Conservation (phyloP, 2,888 invertebrate species). For the Lasioglossum leucozonium region DNA sequence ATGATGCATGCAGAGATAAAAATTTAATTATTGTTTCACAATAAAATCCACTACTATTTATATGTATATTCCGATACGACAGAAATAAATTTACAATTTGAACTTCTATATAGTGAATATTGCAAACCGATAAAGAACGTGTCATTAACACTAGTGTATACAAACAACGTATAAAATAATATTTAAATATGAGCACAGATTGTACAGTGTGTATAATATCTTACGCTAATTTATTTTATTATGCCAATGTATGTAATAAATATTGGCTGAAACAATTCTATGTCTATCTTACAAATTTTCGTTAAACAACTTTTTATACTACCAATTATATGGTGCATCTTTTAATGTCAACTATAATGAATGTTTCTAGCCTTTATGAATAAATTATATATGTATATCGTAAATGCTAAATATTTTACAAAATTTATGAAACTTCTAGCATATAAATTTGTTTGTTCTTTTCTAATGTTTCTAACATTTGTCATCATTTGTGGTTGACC, state of each 20-base stretch:
- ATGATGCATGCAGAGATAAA: not conserved
- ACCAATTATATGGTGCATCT: slow-evolving; percentile 17
- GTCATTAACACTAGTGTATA: slow-evolving; percentile 14
- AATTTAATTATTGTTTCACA: slow-evolving; percentile 3
- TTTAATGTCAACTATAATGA: slow-evolving; percentile 25
- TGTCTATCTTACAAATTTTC: slow-evolving; percentile 26
- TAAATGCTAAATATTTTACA: slow-evolving; percentile 66
- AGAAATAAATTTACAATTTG: slow-evolving; percentile 14
- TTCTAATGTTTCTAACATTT: slow-evolving; percentile 10
- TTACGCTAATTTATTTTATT: slow-evolving; percentile 21
- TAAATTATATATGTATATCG: slow-evolving; percentile 40
- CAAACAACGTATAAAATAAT: slow-evolving; percentile 18
- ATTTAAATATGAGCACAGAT: not conserved
- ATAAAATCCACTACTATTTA: not conserved
- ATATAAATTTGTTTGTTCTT: slow-evolving; percentile 40
- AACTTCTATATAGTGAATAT: slow-evolving; percentile 35
- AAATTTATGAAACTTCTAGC: slow-evolving; percentile 63
- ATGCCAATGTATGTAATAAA: slow-evolving; percentile 8
- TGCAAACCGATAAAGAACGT: slow-evolving; percentile 7
- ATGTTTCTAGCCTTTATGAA: slow-evolving; percentile 38
- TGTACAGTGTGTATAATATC: slow-evolving; percentile 5
- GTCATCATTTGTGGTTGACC: slow-evolving; percentile 38
- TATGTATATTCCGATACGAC: slow-evolving; percentile 26
- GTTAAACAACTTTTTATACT: slow-evolving; percentile 12
- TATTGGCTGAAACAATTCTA: slow-evolving; percentile 24